Evolutionary conservation across 2,888 invertebrate genomes (phyloP), one percentile per base, ranked within the genome.

Genomic region (Cremastinae sp.): DNA sequence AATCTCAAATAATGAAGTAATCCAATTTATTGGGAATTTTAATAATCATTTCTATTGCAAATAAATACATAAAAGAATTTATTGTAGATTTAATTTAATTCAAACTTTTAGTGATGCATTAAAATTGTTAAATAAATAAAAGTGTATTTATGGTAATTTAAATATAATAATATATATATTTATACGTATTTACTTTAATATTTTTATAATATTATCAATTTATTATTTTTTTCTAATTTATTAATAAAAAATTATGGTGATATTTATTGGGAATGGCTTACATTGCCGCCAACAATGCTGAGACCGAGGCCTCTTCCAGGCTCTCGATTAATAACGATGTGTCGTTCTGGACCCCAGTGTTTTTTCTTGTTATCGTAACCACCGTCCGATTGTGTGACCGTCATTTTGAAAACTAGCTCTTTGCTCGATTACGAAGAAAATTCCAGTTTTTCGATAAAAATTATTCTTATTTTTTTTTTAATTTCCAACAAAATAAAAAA

Each of bases 261-360:
- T n/a, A n/a, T n/a, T n/a, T n/a, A n/a, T n/a, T 41, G 41, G 9
- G 41, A 5, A n/a, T 41, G 2, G 41, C 90, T 89, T 88, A 96
- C 96, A 93, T 97, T 96, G 85, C 98, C 97, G 70, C 98, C 97
- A 38, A 99, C 98, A 83, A 99, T 99, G 90, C 97, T 97, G 88
- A 99, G 98, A 7, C 98, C 99, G 20, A 99, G 93, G 65, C 97
- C 97, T 79, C 95, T 94, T 41, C 94, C 94, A 34, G 93, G 93
- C 81, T 94, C 94, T 62, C 97, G 90, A 74, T 92, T 91, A 36
- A 98, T 92, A 78, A 94, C 92, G 49, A 98, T 95, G 9, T 92
- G 91, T 75, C 96, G 91, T 61, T 95, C 94, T 0, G 95, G 93
- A 1, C 97, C 97, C 97, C 97, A 98, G 80, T 95, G 94, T 85